Evolutionary conservation across 2,888 invertebrate genomes (phyloP), one percentile per base, ranked within the genome.

Genomic region (Folsomia candida): DNA sequence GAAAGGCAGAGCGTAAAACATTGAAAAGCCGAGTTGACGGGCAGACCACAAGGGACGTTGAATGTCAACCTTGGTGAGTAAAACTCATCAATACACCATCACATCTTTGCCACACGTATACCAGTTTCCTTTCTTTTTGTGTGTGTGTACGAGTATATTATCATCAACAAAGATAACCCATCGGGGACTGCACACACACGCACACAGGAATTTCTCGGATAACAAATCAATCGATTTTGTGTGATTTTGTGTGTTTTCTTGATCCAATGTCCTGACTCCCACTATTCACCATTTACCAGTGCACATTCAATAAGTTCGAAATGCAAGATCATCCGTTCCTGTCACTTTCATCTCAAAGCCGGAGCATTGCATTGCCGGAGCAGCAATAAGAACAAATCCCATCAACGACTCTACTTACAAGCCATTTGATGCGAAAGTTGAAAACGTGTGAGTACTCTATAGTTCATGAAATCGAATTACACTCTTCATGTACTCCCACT

Each of bases 31-130:
- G 37, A 37, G 37, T 37, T 37, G 37, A 37, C 37, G 37, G 37
- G 37, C n/a, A 9, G 47, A 20, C n/a, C 54, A n/a, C 54, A 54
- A 54, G 54, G 54, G 54, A 54, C 54, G 54, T 20, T 54, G 54
- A 54, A 54, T 54, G 54, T 54, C 54, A 54, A 54, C 54, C 22
- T 54, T 54, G 22, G 54, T 54, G 54, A 20, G 54, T 20, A 54
- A 54, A 54, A 54, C 54, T 54, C 54, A 54, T 54, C 54, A 20
- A 54, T 54, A 54, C 54, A 54, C 54, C 54, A 54, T 54, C 20
- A 37, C 14, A 37, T 37, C 37, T 14, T 37, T 37, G 37, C 37
- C 37, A 37, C 37, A 37, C 37, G 14, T 14, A 37, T 37, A 37
- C 4, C 37, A 54, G 22, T 18, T 54, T 54, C 54, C 18, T 54